Evolutionary conservation across 2,888 invertebrate genomes (phyloP).

Genomic region (Leucophora obtusa): DNA sequence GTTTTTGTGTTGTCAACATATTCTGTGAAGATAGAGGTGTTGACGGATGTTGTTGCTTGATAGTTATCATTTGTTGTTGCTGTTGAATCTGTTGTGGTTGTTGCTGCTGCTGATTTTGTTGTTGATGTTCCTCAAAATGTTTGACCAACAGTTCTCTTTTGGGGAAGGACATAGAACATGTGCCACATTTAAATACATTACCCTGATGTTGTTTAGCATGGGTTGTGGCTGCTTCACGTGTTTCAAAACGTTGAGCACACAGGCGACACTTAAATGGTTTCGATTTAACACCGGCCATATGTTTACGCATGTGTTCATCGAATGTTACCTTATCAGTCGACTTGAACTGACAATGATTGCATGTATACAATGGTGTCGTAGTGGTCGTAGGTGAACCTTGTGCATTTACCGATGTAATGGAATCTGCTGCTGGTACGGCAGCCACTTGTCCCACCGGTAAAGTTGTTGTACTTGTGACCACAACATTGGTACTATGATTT

Average conservation of each 20-base stretch:
- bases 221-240: slow-evolving; percentile 77
- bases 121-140: slow-evolving; percentile 78
- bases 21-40: slow-evolving; percentile 56
- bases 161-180: slow-evolving; percentile 77
- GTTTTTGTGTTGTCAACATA: slow-evolving; percentile 76
- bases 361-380: slow-evolving; percentile 73
- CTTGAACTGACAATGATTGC: slow-evolving; percentile 78
- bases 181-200: slow-evolving; percentile 78
- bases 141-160: slow-evolving; percentile 77
- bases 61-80: slow-evolving; percentile 61
- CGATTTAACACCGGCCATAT: slow-evolving; percentile 73
- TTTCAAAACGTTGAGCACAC: slow-evolving; percentile 78
- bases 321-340: slow-evolving; percentile 77
- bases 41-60: slow-evolving; percentile 35
- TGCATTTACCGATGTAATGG: slow-evolving; percentile 53
- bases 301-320: slow-evolving; percentile 78
- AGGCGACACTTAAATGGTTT: slow-evolving; percentile 79
- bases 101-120: slow-evolving; percentile 65
- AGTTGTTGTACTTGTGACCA: slow-evolving; percentile 74
- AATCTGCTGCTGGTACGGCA: slow-evolving; percentile 67
- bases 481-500: slow-evolving; percentile 77
- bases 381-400: slow-evolving; percentile 62
- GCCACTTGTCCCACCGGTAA: slow-evolving; percentile 74
- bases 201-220: slow-evolving; percentile 79
- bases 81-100: slow-evolving; percentile 51